Evolutionary conservation across 1,140 invertebrate species (phyloP).

Genomic region (Paraescarpia echinospica): DNA sequence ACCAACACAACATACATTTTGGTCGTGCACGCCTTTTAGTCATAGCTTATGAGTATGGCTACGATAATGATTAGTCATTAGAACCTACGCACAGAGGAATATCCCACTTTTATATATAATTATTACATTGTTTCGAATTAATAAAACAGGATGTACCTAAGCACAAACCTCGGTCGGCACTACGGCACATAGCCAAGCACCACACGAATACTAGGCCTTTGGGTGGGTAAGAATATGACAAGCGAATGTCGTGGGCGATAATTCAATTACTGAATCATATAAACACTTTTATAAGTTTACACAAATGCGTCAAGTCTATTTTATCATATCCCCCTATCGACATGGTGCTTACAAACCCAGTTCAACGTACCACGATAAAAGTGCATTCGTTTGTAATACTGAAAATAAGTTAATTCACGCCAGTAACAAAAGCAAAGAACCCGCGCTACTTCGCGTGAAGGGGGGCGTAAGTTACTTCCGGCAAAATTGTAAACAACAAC

Average conservation of each 20-base stretch:
- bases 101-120: too few species aligned
- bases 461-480: background rate
- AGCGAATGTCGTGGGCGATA: background rate
- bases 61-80: too few species aligned
- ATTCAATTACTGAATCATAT: background rate
- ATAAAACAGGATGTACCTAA: too few species aligned
- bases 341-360: background rate
- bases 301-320: background rate
- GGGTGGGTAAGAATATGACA: too few species aligned
- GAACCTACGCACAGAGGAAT: too few species aligned
- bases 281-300: background rate
- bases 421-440: background rate
- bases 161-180: too few species aligned
- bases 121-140: too few species aligned
- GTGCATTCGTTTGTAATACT: background rate
- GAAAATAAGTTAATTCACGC: background rate
- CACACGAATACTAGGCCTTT: too few species aligned
- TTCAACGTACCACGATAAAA: background rate
- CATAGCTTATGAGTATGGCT: too few species aligned
- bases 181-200: too few species aligned
- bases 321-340: background rate
- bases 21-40: too few species aligned
- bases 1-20: too few species aligned
- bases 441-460: background rate
- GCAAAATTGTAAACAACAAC: background rate